These are phyloP conservation scores for Teinopalpus imperialis DNA, from an alignment of 2,888 invertebrate genomes.

Conservation along the genomic window DNA sequence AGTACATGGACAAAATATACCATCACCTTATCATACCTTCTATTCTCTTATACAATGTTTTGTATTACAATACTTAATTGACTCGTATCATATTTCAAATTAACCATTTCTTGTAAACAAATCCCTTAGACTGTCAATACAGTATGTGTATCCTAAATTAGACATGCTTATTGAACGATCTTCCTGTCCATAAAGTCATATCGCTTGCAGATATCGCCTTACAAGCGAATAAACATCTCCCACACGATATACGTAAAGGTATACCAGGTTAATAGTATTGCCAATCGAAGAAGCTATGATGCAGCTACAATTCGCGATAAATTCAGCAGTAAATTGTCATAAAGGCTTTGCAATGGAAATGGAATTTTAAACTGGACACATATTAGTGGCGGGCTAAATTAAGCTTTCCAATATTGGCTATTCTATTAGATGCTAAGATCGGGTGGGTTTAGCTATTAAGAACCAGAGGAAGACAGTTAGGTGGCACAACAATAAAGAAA, in stretches of 20 bases:
- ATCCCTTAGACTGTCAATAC: slow-evolving; percentile 1
- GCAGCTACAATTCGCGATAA: slow-evolving; percentile 27
- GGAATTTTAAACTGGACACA: slow-evolving; percentile 14
- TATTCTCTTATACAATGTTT: slow-evolving; percentile 22
- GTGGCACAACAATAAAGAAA: not conserved
- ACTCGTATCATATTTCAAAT: slow-evolving; percentile 30
- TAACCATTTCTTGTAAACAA: slow-evolving; percentile 23
- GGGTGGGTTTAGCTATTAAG: not conserved
- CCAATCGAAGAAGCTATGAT: slow-evolving; percentile 37
- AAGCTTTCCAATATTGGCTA: not conserved
- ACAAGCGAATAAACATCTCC: slow-evolving; percentile 35
- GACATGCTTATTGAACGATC: slow-evolving; percentile 23
- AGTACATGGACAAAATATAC: too few species aligned
- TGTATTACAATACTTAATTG: slow-evolving; percentile 30
- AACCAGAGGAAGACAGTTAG: not conserved
- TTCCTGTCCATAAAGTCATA: slow-evolving; percentile 24
- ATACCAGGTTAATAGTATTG: slow-evolving; percentile 33
- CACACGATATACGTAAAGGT: slow-evolving; percentile 31
- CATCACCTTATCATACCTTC: slow-evolving; percentile 14
- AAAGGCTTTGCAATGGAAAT: slow-evolving; percentile 1
- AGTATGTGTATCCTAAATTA: slow-evolving; percentile 20
- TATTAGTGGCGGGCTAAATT: not conserved
- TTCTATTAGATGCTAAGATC: not conserved
- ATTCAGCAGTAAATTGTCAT: slow-evolving; percentile 22
- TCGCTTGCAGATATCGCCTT: slow-evolving; percentile 16